Evolutionary conservation across 2,888 invertebrate genomes (phyloP).

Genomic region (Andrena marginata): DNA sequence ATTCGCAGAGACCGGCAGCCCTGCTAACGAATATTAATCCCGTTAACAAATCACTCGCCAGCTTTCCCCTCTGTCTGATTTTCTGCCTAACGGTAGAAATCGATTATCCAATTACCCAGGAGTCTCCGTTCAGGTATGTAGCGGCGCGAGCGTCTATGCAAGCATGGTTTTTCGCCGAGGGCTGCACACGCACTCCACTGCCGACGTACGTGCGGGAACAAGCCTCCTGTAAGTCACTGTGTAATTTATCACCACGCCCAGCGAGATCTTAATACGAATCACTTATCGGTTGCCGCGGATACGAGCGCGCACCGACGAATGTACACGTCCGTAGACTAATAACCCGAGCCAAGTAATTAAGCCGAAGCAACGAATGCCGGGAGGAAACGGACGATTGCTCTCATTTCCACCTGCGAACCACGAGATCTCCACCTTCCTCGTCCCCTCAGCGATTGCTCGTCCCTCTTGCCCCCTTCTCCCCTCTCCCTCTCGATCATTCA

Average conservation of each 20-base stretch:
- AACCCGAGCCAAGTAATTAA: constrained; percentile 74
- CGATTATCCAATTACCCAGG: constrained; percentile 71
- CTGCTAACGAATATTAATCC: constrained; percentile 39
- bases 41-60: constrained; percentile 27
- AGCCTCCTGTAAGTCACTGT: constrained; percentile 68
- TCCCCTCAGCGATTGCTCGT: background rate
- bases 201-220: constrained; percentile 20
- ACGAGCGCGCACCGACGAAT: constrained; percentile 37
- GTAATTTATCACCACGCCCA: constrained; percentile 79
- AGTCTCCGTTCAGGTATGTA: constrained; percentile 24
- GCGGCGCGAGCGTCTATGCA: constrained; percentile 26
- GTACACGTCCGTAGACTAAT: constrained; percentile 63
- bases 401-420: constrained; percentile 41
- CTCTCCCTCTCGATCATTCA: constrained; percentile 17
- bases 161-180: constrained; percentile 62
- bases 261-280: constrained; percentile 81
- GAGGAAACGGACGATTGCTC: constrained; percentile 46
- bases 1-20: background rate
- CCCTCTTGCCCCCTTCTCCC: background rate
- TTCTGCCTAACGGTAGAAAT: constrained; percentile 60
- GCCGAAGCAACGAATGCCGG: constrained; percentile 61
- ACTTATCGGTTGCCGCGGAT: constrained; percentile 73
- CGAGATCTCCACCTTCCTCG: constrained; percentile 14
- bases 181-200: constrained; percentile 37
- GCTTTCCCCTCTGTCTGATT: constrained; percentile 43